Conservation (phyloP, 2,888 invertebrate species). For the Metacarcinus magister region DNA sequence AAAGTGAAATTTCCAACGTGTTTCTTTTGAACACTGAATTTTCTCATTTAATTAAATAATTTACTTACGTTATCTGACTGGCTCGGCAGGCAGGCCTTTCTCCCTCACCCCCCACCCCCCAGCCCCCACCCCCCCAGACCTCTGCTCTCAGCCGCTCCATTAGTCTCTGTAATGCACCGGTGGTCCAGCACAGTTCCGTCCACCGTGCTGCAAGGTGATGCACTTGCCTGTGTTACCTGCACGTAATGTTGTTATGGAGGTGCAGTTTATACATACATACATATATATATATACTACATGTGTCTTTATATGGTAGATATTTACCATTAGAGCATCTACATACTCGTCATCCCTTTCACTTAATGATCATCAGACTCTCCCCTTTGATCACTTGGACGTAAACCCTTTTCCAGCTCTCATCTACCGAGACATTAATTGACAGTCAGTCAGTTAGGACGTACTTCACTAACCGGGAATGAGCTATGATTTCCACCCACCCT, state of each 20-base stretch:
- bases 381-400: neutral
- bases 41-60: neutral
- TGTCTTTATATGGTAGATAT: too few species aligned
- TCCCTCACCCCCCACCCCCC: too few species aligned
- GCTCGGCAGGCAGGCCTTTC: neutral
- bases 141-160: neutral
- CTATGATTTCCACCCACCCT: neutral
- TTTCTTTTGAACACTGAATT: neutral
- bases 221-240: neutral
- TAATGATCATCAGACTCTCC: neutral
- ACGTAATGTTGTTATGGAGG: neutral
- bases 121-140: neutral
- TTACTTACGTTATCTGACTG: neutral
- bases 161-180: neutral
- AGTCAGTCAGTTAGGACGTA: neutral
- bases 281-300: neutral
- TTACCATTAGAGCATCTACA: too few species aligned
- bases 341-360: neutral
- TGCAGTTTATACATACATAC: neutral
- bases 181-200: neutral
- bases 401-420: neutral
- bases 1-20: too few species aligned
- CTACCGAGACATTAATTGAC: slow-evolving; percentile 31
- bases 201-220: neutral
- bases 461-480: neutral